These are phyloP conservation scores for Chaenodraco wilsoni DNA, from an alignment of 2,797 vertebrate species.

Conservation along the genomic window DNA sequence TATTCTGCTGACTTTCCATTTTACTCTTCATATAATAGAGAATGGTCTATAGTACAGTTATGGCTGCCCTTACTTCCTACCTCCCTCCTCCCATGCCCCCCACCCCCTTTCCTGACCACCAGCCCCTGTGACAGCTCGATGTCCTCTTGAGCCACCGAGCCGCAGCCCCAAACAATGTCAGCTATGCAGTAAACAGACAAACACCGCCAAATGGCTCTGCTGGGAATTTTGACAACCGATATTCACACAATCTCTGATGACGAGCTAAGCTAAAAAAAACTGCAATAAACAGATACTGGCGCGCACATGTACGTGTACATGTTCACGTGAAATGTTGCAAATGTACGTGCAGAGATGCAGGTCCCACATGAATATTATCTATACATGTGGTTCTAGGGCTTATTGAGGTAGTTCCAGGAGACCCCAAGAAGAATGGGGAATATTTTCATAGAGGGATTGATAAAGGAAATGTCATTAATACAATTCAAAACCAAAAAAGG, in stretches of 20 bases:
- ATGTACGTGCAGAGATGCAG: neutral
- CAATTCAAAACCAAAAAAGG: neutral
- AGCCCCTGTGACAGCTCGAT: conserved; percentile 60
- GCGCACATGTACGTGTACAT: neutral
- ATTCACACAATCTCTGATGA: conserved; percentile 43
- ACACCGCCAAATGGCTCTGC: conserved; percentile 68
- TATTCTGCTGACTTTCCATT: neutral
- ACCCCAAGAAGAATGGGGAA: too few species aligned
- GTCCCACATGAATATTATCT: neutral
- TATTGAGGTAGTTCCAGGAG: too few species aligned
- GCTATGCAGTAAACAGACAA: conserved; percentile 85
- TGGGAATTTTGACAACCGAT: conserved; percentile 62
- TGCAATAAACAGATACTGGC: conserved; percentile 20
- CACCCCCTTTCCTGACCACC: conserved; percentile 59
- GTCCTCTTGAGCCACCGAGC: conserved; percentile 73
- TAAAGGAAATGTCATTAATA: neutral
- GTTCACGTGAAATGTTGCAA: neutral
- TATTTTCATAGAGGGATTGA: neutral
- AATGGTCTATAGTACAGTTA: neutral
- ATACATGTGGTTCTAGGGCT: too few species aligned
- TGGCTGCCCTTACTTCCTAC: neutral
- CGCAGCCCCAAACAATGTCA: conserved; percentile 85
- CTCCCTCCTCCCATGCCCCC: conserved; percentile 5
- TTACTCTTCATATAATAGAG: neutral
- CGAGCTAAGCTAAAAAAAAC: conserved; percentile 31